These are phyloP conservation scores for Coelopa pilipes DNA, from an alignment of 2,888 invertebrate genomes.

Conservation along the genomic window DNA sequence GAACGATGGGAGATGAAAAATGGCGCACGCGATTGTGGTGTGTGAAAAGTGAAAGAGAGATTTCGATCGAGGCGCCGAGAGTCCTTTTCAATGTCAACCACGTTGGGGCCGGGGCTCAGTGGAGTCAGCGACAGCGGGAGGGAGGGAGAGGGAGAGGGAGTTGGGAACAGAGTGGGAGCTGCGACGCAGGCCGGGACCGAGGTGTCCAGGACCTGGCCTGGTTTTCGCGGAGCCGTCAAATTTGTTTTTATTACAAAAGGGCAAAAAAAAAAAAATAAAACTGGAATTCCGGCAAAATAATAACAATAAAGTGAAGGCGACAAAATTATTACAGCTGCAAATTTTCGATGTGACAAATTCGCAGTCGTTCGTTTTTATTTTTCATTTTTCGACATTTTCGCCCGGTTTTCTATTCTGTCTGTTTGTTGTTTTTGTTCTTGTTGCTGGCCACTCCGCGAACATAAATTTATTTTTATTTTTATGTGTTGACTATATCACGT, in stretches of 20 bases:
- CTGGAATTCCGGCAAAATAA: no score
- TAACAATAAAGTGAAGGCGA: conserved; percentile 42
- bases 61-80: not conserved
- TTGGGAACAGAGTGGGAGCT: no score
- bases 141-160: no score
- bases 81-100: not conserved
- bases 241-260: no score
- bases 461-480: conserved; percentile 24
- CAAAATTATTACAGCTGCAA: conserved; percentile 40
- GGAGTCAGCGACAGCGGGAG: no score
- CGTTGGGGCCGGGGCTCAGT: not conserved
- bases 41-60: not conserved
- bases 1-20: no score
- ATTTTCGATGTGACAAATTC: conserved; percentile 43
- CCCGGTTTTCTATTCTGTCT: not conserved
- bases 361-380: conserved; percentile 52
- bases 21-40: no score
- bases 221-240: no score
- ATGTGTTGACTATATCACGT: conserved; percentile 17
- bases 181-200: no score
- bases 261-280: no score
- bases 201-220: no score
- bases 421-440: conserved; percentile 34
- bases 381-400: not conserved
- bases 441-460: not conserved